Percentiles rank a stretch among this genome's conserved stretches.
These are phyloP conservation scores for Aphelenchoides fujianensis DNA, from an alignment of 1,140 invertebrate genomes.

Conservation along the genomic window DNA sequence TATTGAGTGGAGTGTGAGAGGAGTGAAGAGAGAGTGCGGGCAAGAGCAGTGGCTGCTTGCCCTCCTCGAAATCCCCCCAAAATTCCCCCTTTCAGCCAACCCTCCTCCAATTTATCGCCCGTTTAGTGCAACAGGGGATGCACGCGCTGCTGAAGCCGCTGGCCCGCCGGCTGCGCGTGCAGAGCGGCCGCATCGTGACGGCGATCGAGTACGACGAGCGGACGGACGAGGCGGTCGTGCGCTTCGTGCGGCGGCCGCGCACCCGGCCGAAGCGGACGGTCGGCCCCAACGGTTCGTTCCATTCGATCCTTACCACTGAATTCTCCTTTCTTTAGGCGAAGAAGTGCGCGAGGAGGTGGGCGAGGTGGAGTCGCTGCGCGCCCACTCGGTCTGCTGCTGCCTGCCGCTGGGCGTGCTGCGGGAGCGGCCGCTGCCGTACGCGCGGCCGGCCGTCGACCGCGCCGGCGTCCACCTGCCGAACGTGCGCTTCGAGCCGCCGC, in stretches of 20 bases:
- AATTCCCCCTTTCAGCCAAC: too few species aligned
- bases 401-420: not conserved
- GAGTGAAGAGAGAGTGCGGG: too few species aligned
- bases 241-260: not conserved
- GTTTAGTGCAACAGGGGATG: not conserved
- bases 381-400: not conserved
- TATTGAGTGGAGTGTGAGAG: too few species aligned
- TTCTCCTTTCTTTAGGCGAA: not conserved
- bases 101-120: too few species aligned
- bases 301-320: too few species aligned
- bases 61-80: too few species aligned
- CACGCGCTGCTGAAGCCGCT: not conserved
- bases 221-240: not conserved
- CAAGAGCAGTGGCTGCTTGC: too few species aligned
- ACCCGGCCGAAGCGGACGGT: too few species aligned
- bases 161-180: not conserved
- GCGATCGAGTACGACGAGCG: not conserved
- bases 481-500: slow-evolving; percentile 84
- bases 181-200: not conserved
- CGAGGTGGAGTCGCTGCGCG: not conserved
- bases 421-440: not conserved
- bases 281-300: too few species aligned
- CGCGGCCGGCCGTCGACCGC: not conserved
- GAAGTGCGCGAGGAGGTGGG: not conserved
- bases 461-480: slow-evolving; percentile 60